Evolutionary conservation across 2,797 vertebrate species (phyloP).

Genomic region (Ciconia nigra): DNA sequence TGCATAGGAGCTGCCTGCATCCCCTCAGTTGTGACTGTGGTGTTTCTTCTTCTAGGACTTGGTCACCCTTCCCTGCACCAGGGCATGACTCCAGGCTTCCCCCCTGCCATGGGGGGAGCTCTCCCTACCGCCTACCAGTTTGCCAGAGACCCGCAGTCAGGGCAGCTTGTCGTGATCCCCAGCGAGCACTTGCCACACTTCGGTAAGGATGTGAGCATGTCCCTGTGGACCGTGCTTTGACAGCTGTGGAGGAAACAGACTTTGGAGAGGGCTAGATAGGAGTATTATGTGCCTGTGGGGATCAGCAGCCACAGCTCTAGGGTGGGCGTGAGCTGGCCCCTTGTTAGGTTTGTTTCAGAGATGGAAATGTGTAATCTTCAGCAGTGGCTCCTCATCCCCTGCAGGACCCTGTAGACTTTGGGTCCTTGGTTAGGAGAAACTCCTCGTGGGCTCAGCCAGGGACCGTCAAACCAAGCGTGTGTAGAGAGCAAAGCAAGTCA

Average conservation of each 20-base stretch:
- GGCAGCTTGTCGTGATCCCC: slow-evolving; percentile 93
- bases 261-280: background rate
- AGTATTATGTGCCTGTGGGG: accelerated
- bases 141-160: slow-evolving; percentile 92
- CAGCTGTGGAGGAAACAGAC: background rate
- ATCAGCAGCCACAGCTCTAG: background rate
- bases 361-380: background rate
- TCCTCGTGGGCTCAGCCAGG: background rate
- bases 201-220: slow-evolving; percentile 73
- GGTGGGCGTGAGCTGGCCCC: background rate
- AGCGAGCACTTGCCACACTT: slow-evolving; percentile 95
- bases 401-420: background rate
- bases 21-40: background rate
- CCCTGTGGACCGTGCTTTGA: background rate
- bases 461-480: background rate
- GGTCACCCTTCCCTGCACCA: slow-evolving; percentile 91
- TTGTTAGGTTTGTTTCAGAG: background rate
- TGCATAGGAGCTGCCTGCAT: background rate
- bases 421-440: background rate
- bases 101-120: slow-evolving; percentile 84
- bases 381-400: background rate
- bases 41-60: slow-evolving; percentile 77
- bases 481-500: background rate
- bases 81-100: slow-evolving; percentile 88
- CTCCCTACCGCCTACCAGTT: slow-evolving; percentile 93